Conservation (phyloP, 2,797 vertebrate species). For the Galaxias olidus region DNA sequence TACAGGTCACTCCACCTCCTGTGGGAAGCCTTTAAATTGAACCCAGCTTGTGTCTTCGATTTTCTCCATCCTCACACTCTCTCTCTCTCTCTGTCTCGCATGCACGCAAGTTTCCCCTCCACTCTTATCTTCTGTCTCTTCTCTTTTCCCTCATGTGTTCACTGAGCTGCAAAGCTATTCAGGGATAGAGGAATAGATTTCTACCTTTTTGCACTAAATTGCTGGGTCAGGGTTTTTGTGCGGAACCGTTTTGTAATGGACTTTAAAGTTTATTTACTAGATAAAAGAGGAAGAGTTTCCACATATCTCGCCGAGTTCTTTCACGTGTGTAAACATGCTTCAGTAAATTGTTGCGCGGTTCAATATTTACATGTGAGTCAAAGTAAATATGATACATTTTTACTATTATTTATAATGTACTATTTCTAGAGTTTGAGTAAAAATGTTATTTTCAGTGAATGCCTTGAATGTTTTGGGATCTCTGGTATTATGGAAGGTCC, state of each 20-base stretch:
- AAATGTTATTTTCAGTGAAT: conserved; percentile 34
- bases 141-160: conserved; percentile 74
- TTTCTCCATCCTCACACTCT: conserved; percentile 49
- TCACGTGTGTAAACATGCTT: conserved; percentile 62
- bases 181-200: conserved; percentile 76
- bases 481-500: conserved; percentile 58
- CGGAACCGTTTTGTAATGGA: conserved; percentile 72
- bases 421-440: conserved; percentile 31
- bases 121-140: conserved; percentile 69
- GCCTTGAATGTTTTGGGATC: conserved; percentile 30
- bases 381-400: conserved; percentile 61
- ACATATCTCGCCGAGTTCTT: conserved; percentile 46
- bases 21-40: conserved; percentile 82
- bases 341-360: conserved; percentile 69
- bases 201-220: conserved; percentile 68
- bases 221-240: conserved; percentile 74
- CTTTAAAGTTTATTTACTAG: conserved; percentile 78
- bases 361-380: conserved; percentile 63
- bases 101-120: conserved; percentile 32
- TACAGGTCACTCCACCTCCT: conserved; percentile 79
- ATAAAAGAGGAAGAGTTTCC: conserved; percentile 69
- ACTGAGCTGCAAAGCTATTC: conserved; percentile 82
- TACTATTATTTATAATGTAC: conserved; percentile 35
- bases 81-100: conserved; percentile 33
- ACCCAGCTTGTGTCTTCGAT: conserved; percentile 82